Conservation (phyloP, 2,113 vertebrate species). For the Ornithorhynchus anatinus region DNA sequence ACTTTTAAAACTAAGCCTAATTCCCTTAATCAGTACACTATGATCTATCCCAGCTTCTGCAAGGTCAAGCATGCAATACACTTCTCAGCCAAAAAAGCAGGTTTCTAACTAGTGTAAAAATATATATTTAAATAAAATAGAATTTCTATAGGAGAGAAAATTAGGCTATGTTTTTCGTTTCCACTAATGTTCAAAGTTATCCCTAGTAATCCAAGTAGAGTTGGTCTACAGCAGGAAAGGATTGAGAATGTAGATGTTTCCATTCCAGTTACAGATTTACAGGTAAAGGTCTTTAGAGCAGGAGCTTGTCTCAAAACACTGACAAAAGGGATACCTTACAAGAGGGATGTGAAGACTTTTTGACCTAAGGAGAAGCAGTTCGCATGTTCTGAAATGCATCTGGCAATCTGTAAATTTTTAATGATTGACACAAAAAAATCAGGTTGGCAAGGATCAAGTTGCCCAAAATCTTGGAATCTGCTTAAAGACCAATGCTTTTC, state of each 20-base stretch:
- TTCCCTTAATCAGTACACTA: slow-evolving; percentile 55
- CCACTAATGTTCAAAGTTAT: slow-evolving; percentile 32
- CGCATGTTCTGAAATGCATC: background rate
- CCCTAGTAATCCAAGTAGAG: slow-evolving; percentile 13
- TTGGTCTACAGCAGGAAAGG: slow-evolving; percentile 29
- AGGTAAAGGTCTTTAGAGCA: slow-evolving; percentile 9
- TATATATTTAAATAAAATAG: slow-evolving; percentile 72
- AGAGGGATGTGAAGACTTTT: background rate
- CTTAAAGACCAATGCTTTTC: background rate
- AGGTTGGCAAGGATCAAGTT: no score
- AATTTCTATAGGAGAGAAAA: slow-evolving; percentile 65
- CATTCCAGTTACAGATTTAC: slow-evolving; percentile 47
- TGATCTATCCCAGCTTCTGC: slow-evolving; percentile 50
- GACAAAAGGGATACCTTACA: background rate
- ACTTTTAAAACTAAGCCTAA: slow-evolving; percentile 41
- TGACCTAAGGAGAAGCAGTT: background rate
- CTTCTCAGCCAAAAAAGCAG: slow-evolving; percentile 62
- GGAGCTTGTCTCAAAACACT: slow-evolving; percentile 30
- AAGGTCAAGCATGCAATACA: slow-evolving; percentile 66
- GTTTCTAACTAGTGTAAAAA: slow-evolving; percentile 68
- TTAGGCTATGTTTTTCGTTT: slow-evolving; percentile 34
- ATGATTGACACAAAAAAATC: slow-evolving; percentile 39
- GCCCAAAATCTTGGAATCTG: no score
- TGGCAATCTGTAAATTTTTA: slow-evolving; percentile 31
- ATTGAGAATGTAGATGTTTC: slow-evolving; percentile 7